These are phyloP conservation scores for Cosmorhoe ocellata DNA, from an alignment of 2,888 invertebrate genomes.

Conservation along the genomic window DNA sequence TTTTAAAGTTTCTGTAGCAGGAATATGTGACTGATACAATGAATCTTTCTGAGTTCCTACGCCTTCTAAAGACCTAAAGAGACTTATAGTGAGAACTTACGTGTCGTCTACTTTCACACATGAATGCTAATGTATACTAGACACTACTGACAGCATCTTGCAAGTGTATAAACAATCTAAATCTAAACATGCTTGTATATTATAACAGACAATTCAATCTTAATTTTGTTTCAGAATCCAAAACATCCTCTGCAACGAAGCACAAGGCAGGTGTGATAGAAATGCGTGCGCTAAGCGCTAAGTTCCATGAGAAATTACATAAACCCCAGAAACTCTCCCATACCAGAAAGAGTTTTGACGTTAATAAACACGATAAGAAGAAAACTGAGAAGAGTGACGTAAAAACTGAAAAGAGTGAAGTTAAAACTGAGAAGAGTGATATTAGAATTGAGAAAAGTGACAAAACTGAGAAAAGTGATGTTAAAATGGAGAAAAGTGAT, in stretches of 20 bases:
- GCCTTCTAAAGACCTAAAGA: no score
- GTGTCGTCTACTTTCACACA: no score
- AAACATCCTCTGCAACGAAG: slow-evolving; percentile 56
- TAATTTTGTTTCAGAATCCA: slow-evolving; percentile 54
- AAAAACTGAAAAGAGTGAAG: slow-evolving; percentile 38
- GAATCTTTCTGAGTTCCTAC: no score
- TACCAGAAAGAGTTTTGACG: slow-evolving; percentile 62
- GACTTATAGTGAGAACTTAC: no score
- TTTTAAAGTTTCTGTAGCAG: no score
- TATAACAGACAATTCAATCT: no score
- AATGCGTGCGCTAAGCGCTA: slow-evolving; percentile 74
- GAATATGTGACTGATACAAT: no score
- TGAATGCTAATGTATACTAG: no score
- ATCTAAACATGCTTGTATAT: no score
- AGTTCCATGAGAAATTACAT: slow-evolving; percentile 66
- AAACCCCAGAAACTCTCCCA: slow-evolving; percentile 58
- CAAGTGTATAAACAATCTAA: no score
- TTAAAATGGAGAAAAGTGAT: slow-evolving; percentile 32
- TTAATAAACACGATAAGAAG: slow-evolving; percentile 55
- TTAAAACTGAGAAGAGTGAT: slow-evolving; percentile 38
- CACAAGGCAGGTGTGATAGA: slow-evolving; percentile 76
- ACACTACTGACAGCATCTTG: no score
- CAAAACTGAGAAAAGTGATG: slow-evolving; percentile 33
- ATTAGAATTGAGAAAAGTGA: slow-evolving; percentile 36
- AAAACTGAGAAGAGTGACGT: slow-evolving; percentile 40